Percentiles rank a stretch among this genome's conserved stretches.
Conservation (phyloP, 2,797 vertebrate genomes). For the Ambastaia sidthimunki region DNA sequence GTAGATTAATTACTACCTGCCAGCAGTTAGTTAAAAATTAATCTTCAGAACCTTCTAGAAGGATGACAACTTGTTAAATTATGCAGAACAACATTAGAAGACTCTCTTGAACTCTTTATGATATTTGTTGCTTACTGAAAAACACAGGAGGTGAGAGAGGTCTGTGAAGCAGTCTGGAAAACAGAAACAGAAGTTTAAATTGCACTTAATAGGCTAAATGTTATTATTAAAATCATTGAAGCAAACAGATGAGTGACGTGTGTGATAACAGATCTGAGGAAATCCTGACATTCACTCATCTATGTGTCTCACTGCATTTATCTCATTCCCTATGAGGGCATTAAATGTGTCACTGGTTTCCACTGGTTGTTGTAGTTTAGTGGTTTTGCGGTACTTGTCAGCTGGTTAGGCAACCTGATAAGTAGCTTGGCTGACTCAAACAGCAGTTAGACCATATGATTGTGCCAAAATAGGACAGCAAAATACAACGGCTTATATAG, state of each 20-base stretch:
- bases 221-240: not conserved
- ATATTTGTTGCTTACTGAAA: conserved; percentile 25
- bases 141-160: not conserved
- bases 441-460: not conserved
- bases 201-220: not conserved
- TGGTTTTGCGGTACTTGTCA: no score
- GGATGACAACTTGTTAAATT: conserved; percentile 54
- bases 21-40: conserved; percentile 59
- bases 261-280: not conserved
- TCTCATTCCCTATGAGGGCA: no score
- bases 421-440: no score
- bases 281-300: not conserved
- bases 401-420: no score
- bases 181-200: not conserved
- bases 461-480: not conserved
- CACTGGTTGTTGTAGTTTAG: no score
- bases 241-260: not conserved
- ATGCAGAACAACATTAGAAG: conserved; percentile 43
- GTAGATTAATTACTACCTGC: conserved; percentile 61
- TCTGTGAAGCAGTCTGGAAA: not conserved
- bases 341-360: no score
- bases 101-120: conserved; percentile 19
- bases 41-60: conserved; percentile 52
- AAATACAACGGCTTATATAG: not conserved
- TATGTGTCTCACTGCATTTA: not conserved